Evolutionary conservation across 2,888 invertebrate genomes (phyloP), one percentile per base, ranked within the genome.

Genomic region (Ganaspis brasiliensis): DNA sequence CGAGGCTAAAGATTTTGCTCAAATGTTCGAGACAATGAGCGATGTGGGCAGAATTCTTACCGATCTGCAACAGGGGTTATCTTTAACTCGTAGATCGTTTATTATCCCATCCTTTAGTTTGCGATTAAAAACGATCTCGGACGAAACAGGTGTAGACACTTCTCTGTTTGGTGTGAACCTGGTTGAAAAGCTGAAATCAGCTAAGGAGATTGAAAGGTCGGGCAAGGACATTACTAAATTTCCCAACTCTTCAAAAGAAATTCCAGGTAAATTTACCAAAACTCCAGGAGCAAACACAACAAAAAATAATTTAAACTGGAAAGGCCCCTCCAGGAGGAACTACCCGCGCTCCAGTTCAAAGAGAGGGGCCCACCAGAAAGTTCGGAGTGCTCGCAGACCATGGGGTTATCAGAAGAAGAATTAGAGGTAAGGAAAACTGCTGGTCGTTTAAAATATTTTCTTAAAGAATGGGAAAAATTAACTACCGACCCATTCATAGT

Each of bases 371-470:
- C 31, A 31, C 6, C 31, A 31, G 6, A 6, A 31, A 2, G 6
- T 6, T 31, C 6, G 31, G 31, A 6, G 31, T 31, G 31, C 31
- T 31, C 31, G 31, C 31, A 31, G 31, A 31, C 6, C 31, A 6
- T 4, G 3, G 6, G 6, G 3, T 6, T 31, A 31, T 31, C 31
- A 31, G 31, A 2, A 6, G 6, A 31, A 31, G 2, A 31, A 31
- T 31, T 31, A 31, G 31, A 31, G 31, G 6, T 31, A 6, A 31
- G 31, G 2, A 31, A 31, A 31, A 72, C 35, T 10, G 45, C 77
- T 16, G 79, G 67, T 16, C 40, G 63, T 31, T 71, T 79, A 12
- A 61, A 70, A 35, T 12, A 56, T 73, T 55, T 70, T 70, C 3
- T 59, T 19, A 21, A 40, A 26, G 37, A 26, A 14, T 79, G 75